Evolutionary conservation across 1,140 invertebrate genomes (phyloP).

Genomic region (Cepaea nemoralis): DNA sequence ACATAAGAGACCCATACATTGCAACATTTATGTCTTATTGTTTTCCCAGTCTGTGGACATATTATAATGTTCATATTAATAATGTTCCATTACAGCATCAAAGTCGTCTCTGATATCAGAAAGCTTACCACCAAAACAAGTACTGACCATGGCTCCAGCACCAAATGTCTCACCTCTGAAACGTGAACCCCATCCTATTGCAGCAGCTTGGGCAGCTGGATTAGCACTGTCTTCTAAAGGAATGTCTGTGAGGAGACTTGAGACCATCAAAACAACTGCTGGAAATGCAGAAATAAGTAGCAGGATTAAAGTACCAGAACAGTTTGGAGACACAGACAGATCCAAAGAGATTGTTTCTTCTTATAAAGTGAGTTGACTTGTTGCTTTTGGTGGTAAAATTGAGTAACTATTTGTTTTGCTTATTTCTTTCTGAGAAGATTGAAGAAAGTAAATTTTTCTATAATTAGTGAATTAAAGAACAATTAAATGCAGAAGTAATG

Average conservation of each 20-base stretch:
- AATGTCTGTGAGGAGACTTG: not conserved
- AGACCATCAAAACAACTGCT: not conserved
- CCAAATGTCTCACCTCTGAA: conserved; percentile 10
- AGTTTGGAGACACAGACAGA: not conserved
- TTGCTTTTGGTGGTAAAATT: no score
- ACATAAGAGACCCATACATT: no score
- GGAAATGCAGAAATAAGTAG: not conserved
- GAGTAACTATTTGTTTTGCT: no score
- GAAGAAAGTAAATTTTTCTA: no score
- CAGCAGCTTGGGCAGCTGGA: conserved; percentile 36
- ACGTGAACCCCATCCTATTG: conserved; percentile 32
- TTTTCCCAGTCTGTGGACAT: no score
- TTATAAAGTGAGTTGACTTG: no score
- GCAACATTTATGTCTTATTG: no score
- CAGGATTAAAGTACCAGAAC: not conserved
- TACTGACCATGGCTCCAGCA: not conserved
- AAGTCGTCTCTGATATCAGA: not conserved
- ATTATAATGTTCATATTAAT: no score
- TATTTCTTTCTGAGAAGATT: no score
- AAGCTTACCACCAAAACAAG: not conserved
- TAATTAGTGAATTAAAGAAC: no score
- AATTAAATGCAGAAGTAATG: no score
- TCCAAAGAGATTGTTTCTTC: not conserved
- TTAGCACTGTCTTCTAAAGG: conserved; percentile 29
- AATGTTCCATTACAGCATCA: not conserved